Evolutionary conservation across 2,113 vertebrate species (phyloP), one percentile per base, ranked within the genome.

Genomic region (Arothron firmamentum): DNA sequence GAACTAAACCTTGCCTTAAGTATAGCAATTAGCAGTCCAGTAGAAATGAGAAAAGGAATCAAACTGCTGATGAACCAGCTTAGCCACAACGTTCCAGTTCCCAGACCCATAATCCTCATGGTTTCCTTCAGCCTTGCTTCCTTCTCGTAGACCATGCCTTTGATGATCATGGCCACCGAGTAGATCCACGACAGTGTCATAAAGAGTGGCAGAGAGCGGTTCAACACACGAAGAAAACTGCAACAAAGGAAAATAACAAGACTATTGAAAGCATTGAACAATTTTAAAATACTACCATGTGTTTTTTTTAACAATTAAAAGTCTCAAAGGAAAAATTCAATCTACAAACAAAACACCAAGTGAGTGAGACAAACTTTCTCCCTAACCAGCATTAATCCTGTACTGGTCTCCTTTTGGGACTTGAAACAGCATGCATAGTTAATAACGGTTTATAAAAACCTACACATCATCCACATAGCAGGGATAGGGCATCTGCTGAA

Each of bases 401-500:
- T n/a, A 25, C 19, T 42, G 8, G 28, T 52, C 28, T 48, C 31
- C 21, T 48, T 3, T 28, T 6, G 18, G 9, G 50, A 38, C 41
- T 43, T 17, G 67, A 46, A 16, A 6, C 1, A 42, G 28, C 52
- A 18, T 5, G 9, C 2, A 13, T 9, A 46, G 9, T 19, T 49
- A 43, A 42, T 38, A 25, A 49, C 41, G 43, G 1, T 38, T 25
- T 57, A 20, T 8, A 11, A 15, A 1, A 17, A 82, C 95, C 92
- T 73, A 97, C 95, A 90, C 81, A 0, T 97, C 94, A 0, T 95
- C 93, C 65, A 96, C 92, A 0, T 92, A 95, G 87, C 96, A 97
- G 0, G 93, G 94, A 64, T 97, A 94, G 2, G 96, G 95, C 92
- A 96, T 96, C 82, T 97, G 96, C 78, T 97, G 95, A 58, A 96